Conservation (phyloP, 2,797 vertebrate genomes). For the Onychomys torridus region DNA sequence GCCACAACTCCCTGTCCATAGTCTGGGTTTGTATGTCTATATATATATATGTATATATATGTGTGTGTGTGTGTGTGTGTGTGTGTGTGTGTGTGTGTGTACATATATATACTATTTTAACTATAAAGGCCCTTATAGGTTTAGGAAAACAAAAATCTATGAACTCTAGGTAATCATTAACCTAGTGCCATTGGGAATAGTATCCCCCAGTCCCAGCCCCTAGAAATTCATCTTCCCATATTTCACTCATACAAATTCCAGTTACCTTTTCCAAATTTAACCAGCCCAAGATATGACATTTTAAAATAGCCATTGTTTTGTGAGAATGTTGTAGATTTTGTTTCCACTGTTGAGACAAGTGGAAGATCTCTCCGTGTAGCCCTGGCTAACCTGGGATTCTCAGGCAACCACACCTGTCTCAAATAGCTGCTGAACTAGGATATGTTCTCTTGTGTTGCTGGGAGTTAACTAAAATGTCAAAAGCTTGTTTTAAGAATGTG, state of each 20-base stretch:
- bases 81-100: no score
- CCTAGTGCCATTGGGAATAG: neutral
- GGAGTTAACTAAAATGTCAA: constrained; percentile 43
- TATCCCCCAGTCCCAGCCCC: no score
- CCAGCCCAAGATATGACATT: neutral
- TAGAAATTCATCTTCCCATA: neutral
- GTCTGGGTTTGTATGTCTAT: neutral
- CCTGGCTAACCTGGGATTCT: neutral
- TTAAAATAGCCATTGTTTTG: neutral
- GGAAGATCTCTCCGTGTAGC: neutral
- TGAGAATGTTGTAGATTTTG: neutral
- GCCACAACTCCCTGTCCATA: neutral
- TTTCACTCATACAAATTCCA: neutral
- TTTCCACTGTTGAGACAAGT: neutral
- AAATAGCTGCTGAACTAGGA: neutral
- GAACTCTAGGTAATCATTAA: neutral
- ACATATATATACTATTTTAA: neutral
- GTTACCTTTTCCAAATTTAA: neutral
- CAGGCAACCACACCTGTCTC: neutral
- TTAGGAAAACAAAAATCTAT: constrained; percentile 23
- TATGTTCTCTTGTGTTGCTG: neutral
- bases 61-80: no score
- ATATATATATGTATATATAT: no score
- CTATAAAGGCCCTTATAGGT: neutral
- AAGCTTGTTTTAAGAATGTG: neutral